Base-by-base conservation (phyloP, 2,113 vertebrate species). In the Gambusia affinis region DNA sequence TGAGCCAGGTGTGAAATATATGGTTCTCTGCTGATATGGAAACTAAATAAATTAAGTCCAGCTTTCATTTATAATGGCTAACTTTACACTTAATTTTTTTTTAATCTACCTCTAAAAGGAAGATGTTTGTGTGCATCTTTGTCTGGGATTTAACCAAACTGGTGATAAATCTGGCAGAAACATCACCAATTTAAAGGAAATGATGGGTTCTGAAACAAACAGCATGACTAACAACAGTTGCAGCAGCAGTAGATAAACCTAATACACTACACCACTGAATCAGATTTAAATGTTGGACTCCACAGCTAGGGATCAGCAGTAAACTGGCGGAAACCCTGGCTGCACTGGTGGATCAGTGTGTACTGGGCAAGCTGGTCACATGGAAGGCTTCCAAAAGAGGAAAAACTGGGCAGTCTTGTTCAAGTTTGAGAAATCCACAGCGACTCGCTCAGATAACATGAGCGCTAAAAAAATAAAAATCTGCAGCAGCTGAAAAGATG, bases 231-330 rank as follows among this genome's bases (percentile, higher is more conserved):
- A 0, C 29, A 47, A 28, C 30, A 29, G 22, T 4, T 3, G 4
- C 44, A 29, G n/a, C 8, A 30, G 4, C 0, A 62, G 39, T 30
- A 0, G 31, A 27, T 64, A 0, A 27, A 75, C 31, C 42, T 57
- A 24, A 78, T 29, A 60, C n/a, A 51, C 57, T 19, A 4, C 33
- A 24, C 27, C 68, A 74, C 37, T 33, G 24, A 44, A 33, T 39
- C 74, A 74, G 47, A 83, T 80, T 81, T 73, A 67, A 42, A 70
- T 28, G 37, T 62, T 72, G 78, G 44, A 30, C 0, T 4, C 83
- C 71, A 72, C 1, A 8, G 8, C 35, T 60, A 27, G 70, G 73
- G 68, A 72, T 75, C 74, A 83, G 75, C 78, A 75, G 64, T 66
- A 2, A 65, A 75, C 31, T 62, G 57, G 73, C 54, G 35, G 66